Evolutionary conservation across 2,113 vertebrate species (phyloP), one percentile per base, ranked within the genome.

Genomic region (Eulacestoma nigropectus): DNA sequence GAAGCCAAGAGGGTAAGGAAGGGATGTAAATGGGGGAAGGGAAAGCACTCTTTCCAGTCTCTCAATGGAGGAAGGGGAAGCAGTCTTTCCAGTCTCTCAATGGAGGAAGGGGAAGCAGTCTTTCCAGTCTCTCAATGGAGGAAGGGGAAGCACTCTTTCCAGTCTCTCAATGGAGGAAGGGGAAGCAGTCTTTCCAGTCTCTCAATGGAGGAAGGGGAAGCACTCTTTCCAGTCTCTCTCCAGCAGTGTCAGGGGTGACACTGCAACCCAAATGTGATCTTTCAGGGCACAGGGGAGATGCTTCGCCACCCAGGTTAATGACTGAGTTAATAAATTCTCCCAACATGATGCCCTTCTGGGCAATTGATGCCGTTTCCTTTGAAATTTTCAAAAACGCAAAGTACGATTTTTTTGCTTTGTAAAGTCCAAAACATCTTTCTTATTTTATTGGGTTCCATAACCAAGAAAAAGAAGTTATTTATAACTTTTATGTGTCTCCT

Each of bases 361-460:
- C 17, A 87, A 30, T 11, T 49, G 27, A 37, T 78, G 44, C 52
- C 56, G 13, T 57, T 87, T 75, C 44, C 16, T 64, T 53, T 33
- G 29, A 74, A 46, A 84, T 44, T 67, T 75, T 59, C 11, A 87
- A 84, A 82, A 64, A 0, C 16, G 21, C 8, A 37, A 85, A 83
- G 11, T 62, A n/a, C 0, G 0, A 23, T 13, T n/a, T n/a, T 35
- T n/a, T 74, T 55, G 3, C 5, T 49, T 56, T 87, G 62, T 39
- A 8, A 60, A 70, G 23, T 70, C 46, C 20, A 53, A 46, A 82
- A 16, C 20, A 33, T 46, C 70, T 90, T 72, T 83, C 53, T 49
- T 69, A 32, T 37, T 92, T 72, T 62, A 49, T 62, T 70, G 11
- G 33, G 39, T 59, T 84, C 52, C 7, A n/a, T 47, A 70, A 65